Evolutionary conservation across 1,140 invertebrate genomes (phyloP).

Genomic region (Charaxes varanes): DNA sequence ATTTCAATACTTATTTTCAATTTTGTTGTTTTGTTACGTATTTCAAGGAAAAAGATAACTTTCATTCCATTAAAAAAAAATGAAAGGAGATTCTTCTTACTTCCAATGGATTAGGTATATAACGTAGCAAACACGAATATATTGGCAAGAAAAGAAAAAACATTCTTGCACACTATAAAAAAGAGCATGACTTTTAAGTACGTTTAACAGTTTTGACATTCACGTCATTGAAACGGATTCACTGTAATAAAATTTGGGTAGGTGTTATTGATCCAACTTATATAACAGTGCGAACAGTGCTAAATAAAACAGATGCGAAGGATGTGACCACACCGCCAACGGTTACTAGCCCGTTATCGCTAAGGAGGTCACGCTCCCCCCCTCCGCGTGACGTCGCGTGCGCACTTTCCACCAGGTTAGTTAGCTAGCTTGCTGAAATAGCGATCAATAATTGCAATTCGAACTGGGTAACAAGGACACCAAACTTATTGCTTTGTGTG

Average conservation of each 20-base stretch:
- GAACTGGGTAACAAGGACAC: conserved; percentile 24
- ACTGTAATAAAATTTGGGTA: conserved; percentile 2
- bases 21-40: too few relatives aligned
- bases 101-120: too few relatives aligned
- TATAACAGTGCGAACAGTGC: conserved; percentile 36
- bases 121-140: too few relatives aligned
- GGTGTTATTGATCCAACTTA: conserved; percentile 25
- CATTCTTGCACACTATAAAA: background rate
- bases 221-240: background rate
- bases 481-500: too few relatives aligned
- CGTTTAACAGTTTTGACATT: too few relatives aligned
- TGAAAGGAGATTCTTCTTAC: too few relatives aligned
- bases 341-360: conserved; percentile 58
- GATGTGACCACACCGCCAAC: conserved; percentile 33
- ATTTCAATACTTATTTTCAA: too few relatives aligned
- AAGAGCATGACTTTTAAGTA: background rate
- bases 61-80: too few relatives aligned
- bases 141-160: background rate
- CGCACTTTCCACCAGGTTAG: conserved; percentile 53
- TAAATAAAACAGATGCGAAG: conserved; percentile 31
- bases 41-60: too few relatives aligned
- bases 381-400: conserved; percentile 35
- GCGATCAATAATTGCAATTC: conserved; percentile 26
- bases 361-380: conserved; percentile 52
- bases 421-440: conserved; percentile 42